phyloP scores from a whole-genome alignment of 2,797 vertebrate genomes.

The Peromyscus attwateri region DNA sequence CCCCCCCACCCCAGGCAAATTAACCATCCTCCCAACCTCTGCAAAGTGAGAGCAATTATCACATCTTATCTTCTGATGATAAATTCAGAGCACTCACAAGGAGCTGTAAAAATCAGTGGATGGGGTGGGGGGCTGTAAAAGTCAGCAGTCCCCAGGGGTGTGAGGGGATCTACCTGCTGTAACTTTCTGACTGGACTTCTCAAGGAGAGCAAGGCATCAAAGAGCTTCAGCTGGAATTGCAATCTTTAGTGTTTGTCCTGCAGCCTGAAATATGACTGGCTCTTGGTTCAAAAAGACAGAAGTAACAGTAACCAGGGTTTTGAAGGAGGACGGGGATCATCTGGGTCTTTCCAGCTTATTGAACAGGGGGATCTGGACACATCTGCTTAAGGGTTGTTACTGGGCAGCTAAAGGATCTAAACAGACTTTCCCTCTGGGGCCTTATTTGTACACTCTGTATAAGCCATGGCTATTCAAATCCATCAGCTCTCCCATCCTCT shows the following conservation, averaged over 20 bases:
- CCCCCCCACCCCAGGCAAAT: background rate
- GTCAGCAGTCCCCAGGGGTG: background rate
- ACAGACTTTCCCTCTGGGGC: background rate
- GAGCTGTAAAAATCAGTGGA: background rate
- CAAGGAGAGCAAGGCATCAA: conserved; percentile 25
- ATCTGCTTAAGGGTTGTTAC: background rate
- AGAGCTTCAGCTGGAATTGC: background rate
- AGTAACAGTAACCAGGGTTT: background rate
- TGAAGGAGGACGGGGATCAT: background rate
- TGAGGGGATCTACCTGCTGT: background rate
- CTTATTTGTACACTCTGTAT: background rate
- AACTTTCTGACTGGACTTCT: conserved; percentile 18
- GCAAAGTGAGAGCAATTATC: background rate
- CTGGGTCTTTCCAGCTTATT: background rate
- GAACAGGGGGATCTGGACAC: background rate
- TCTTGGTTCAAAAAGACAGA: conserved; percentile 7
- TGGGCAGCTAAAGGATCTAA: background rate
- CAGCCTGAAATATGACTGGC: conserved; percentile 31
- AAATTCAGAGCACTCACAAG: background rate
- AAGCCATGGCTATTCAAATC: background rate
- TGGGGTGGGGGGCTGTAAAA: background rate
- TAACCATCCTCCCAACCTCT: background rate
- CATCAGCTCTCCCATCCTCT: background rate
- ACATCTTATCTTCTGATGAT: background rate
- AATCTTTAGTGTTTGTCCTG: conserved; percentile 8